Conservation (phyloP, 2,113 vertebrate species). For the human (Homo sapiens) region GRCh38 chr12:91255001-91255500, state of each 20-base stretch:
- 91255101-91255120: background rate
- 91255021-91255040: background rate
- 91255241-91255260: background rate
- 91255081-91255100: background rate
- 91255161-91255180: background rate
- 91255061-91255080: background rate
- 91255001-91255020: background rate
- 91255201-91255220: background rate
- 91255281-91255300: background rate
- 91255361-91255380: background rate
- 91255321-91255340: background rate
- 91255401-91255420: background rate
- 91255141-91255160: background rate
- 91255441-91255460: background rate
- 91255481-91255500: background rate
- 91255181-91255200: background rate
- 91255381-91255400: background rate
- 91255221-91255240: background rate
- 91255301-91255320: background rate
- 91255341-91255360: background rate
- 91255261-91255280: background rate
- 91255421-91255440: background rate
- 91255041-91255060: background rate
- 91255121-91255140: background rate
- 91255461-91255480: background rate